Percentiles rank a stretch among this genome's conserved stretches.
phyloP scores from a whole-genome alignment of 2,888 invertebrate species.

The Acronicta leporina region DNA sequence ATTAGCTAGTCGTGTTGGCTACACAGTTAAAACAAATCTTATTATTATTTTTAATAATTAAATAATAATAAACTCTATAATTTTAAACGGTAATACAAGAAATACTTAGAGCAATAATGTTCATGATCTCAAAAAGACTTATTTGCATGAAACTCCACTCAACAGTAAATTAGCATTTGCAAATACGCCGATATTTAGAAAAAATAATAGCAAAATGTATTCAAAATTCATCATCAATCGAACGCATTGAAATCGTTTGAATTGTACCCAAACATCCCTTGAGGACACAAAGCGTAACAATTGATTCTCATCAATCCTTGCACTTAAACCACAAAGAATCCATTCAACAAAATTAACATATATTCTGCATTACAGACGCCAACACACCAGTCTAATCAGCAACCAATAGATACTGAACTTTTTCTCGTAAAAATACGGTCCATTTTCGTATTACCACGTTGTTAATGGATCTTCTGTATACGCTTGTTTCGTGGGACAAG shows the following conservation, averaged over 20 bases:
- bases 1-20: not conserved
- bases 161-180: too few relatives aligned
- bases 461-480: conserved; percentile 3
- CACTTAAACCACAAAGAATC: not conserved
- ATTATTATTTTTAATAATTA: too few relatives aligned
- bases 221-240: conserved; percentile 20
- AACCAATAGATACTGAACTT: not conserved
- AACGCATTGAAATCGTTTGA: conserved; percentile 13
- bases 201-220: not conserved
- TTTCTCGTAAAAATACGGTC: not conserved
- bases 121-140: too few relatives aligned
- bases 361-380: not conserved
- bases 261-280: conserved; percentile 20
- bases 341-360: conserved; percentile 3
- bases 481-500: not conserved
- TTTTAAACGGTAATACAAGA: too few relatives aligned
- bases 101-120: too few relatives aligned
- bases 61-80: too few relatives aligned
- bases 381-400: not conserved
- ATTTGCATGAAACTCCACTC: too few relatives aligned
- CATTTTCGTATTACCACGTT: not conserved
- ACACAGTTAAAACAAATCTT: too few relatives aligned
- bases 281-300: conserved; percentile 21
- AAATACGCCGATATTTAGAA: too few relatives aligned
- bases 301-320: conserved; percentile 17